These are phyloP conservation scores for Dilophus febrilis DNA, from an alignment of 2,888 invertebrate species.

Conservation along the genomic window DNA sequence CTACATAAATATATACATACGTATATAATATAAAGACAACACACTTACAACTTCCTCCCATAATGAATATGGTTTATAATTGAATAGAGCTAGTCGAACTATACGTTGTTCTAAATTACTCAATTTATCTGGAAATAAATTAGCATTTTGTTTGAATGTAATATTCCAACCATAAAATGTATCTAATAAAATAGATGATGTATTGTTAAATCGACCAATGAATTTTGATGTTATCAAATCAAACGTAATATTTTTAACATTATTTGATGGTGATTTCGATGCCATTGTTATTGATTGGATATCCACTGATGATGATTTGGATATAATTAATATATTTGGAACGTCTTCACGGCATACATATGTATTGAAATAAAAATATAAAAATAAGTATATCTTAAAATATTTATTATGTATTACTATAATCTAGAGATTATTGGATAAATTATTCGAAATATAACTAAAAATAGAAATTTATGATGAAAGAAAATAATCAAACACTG, in stretches of 20 bases:
- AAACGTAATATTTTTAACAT: slow-evolving; percentile 11
- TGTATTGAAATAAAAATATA: no score
- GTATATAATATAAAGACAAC: no score
- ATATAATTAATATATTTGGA: slow-evolving; percentile 18
- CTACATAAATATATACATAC: no score
- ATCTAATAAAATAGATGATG: slow-evolving; percentile 16
- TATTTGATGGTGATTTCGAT: slow-evolving; percentile 3
- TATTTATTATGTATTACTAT: no score
- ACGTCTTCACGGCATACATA: slow-evolving; percentile 16
- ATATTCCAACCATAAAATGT: slow-evolving; percentile 12
- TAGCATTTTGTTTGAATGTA: slow-evolving; percentile 10
- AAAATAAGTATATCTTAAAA: no score
- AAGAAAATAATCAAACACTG: no score
- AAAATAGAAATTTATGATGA: neutral
- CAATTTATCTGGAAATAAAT: slow-evolving; percentile 21
- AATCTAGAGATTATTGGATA: neutral
- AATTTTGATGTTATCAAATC: slow-evolving; percentile 24
- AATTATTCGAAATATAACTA: neutral
- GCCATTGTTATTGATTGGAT: no score
- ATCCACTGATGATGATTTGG: neutral
- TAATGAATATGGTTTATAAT: slow-evolving; percentile 23
- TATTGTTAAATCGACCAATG: slow-evolving; percentile 16
- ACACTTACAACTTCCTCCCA: slow-evolving; percentile 14
- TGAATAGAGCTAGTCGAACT: slow-evolving; percentile 20
- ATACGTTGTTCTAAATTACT: slow-evolving; percentile 19